These are phyloP conservation scores for Drosophila mayri DNA, from an alignment of 1,140 invertebrate genomes.

Conservation along the genomic window DNA sequence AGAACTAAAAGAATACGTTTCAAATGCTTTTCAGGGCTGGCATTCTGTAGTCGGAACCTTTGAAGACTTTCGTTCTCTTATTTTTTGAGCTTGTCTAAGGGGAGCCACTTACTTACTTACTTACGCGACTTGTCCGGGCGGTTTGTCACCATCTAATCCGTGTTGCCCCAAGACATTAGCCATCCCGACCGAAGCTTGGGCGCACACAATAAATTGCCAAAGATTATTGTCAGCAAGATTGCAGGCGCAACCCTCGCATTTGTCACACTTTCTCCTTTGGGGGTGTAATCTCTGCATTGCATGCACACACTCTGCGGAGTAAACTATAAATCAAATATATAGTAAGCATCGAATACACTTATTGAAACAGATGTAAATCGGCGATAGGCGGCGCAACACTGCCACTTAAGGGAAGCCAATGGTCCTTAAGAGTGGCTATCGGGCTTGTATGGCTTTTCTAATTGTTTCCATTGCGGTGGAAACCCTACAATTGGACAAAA, in stretches of 20 bases:
- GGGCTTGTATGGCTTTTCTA: slow-evolving; percentile 52
- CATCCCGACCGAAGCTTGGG: slow-evolving; percentile 12
- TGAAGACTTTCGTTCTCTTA: neutral
- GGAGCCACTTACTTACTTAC: slow-evolving; percentile 49
- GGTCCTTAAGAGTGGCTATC: slow-evolving; percentile 38
- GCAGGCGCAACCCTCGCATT: slow-evolving; percentile 68
- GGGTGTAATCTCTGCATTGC: slow-evolving; percentile 55
- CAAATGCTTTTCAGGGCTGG: neutral
- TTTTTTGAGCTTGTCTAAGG: slow-evolving; percentile 37
- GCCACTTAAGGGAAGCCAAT: slow-evolving; percentile 54
- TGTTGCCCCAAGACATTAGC: slow-evolving; percentile 70
- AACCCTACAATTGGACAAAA: slow-evolving; percentile 55
- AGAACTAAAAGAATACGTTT: neutral
- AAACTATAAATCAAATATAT: slow-evolving; percentile 14
- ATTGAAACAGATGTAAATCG: slow-evolving; percentile 79
- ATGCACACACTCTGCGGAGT: slow-evolving; percentile 26
- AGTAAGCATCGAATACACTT: slow-evolving; percentile 11
- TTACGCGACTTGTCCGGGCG: slow-evolving; percentile 41
- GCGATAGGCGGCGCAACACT: slow-evolving; percentile 48
- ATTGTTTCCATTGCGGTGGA: slow-evolving; percentile 48
- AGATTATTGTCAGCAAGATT: slow-evolving; percentile 75
- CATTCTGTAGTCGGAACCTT: neutral
- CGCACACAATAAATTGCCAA: slow-evolving; percentile 71
- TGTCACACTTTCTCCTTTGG: slow-evolving; percentile 52
- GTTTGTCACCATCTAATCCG: slow-evolving; percentile 71